Evolutionary conservation across 2,797 vertebrate genomes (phyloP).

Genomic region (Acanthurus tractus): DNA sequence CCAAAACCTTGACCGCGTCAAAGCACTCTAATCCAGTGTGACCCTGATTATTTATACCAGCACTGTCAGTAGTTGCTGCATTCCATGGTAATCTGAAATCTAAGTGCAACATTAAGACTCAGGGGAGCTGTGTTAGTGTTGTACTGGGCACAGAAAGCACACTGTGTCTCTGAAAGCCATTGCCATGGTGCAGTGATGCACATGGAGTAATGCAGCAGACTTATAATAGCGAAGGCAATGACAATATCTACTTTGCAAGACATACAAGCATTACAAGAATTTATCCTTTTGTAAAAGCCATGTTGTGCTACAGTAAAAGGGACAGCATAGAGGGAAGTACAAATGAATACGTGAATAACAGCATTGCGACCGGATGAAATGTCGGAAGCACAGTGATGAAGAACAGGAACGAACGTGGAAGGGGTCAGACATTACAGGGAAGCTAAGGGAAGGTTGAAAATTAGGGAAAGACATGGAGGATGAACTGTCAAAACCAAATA

Average conservation of each 20-base stretch:
- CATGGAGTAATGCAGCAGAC: neutral
- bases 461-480: conserved; percentile 44
- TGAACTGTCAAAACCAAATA: conserved; percentile 67
- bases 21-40: conserved; percentile 24
- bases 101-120: neutral
- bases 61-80: conserved; percentile 24
- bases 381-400: conserved; percentile 29
- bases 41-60: conserved; percentile 33
- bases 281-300: conserved; percentile 13
- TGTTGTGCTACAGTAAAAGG: conserved; percentile 28
- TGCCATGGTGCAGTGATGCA: neutral
- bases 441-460: conserved; percentile 51
- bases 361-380: conserved; percentile 16
- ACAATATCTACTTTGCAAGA: neutral
- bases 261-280: conserved; percentile 4
- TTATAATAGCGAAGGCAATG: neutral
- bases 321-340: conserved; percentile 11
- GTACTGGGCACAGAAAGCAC: conserved; percentile 1
- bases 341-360: conserved; percentile 41
- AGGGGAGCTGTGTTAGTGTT: neutral
- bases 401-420: conserved; percentile 51
- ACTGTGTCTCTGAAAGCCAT: conserved; percentile 14
- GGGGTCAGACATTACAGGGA: conserved; percentile 23
- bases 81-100: neutral
- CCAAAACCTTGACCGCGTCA: conserved; percentile 20